Evolutionary conservation across 2,888 invertebrate genomes (phyloP).

Genomic region (Conomelus anceps): DNA sequence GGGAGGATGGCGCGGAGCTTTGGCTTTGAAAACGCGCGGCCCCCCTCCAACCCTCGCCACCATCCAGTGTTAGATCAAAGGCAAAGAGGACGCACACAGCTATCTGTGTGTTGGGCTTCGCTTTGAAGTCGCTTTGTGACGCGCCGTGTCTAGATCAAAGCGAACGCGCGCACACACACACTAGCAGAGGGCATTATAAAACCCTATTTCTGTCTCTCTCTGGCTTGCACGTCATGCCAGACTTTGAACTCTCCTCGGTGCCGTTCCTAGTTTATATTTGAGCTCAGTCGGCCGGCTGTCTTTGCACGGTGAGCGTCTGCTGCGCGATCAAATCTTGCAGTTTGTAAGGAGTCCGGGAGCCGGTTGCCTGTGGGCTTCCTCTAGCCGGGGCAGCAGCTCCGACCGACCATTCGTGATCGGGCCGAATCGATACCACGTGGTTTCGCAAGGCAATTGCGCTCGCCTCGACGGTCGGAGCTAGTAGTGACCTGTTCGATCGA

Average conservation of each 20-base stretch:
- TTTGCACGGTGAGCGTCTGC: constrained; percentile 18
- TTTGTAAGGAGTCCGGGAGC: background rate
- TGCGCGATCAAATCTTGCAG: constrained; percentile 1
- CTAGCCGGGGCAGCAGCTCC: background rate
- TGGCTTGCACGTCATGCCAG: constrained; percentile 30
- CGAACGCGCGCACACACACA: constrained; percentile 24
- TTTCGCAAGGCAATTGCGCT: background rate
- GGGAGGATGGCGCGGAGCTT: constrained; percentile 40
- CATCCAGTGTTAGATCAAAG: constrained; percentile 30
- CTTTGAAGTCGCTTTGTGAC: constrained; percentile 35
- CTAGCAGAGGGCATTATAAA: constrained; percentile 36
- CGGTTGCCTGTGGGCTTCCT: no score
- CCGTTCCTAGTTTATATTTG: constrained; percentile 35
- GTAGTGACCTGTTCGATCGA: background rate
- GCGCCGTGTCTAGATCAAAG: constrained; percentile 32
- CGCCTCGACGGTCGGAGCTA: background rate
- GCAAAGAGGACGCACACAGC: constrained; percentile 27
- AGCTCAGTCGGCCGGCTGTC: constrained; percentile 31
- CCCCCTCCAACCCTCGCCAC: constrained; percentile 17
- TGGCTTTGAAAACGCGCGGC: constrained; percentile 32
- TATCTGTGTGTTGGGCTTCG: constrained; percentile 35
- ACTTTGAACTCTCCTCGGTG: constrained; percentile 31
- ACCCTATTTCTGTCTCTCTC: constrained; percentile 44
- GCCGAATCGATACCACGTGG: background rate
- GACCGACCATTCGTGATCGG: background rate